phyloP scores from a whole-genome alignment of 1,140 invertebrate genomes.

The Drosophila pseudoobscura region DNA sequence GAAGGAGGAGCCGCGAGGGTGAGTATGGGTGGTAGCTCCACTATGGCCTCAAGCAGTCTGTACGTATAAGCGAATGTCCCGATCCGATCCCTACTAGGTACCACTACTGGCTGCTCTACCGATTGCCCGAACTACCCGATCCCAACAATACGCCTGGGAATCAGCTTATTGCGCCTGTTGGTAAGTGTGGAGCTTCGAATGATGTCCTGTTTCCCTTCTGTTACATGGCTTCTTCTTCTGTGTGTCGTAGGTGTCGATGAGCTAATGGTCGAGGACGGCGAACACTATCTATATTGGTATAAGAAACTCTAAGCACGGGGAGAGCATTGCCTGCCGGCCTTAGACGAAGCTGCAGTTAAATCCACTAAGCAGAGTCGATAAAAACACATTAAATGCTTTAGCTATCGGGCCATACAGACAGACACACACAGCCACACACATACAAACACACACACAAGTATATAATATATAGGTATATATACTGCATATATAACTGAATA shows the following conservation, averaged over 20 bases:
- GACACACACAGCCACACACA: conserved; percentile 7
- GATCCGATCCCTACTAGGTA: conserved; percentile 83
- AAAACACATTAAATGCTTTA: conserved; percentile 34
- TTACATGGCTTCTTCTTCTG: not conserved
- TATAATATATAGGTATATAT: conserved; percentile 20
- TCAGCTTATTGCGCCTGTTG: conserved; percentile 92
- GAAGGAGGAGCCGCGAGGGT: conserved; percentile 92
- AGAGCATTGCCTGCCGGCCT: conserved; percentile 54
- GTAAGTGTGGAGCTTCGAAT: conserved; percentile 84
- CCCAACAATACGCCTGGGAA: conserved; percentile 90
- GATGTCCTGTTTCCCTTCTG: not conserved
- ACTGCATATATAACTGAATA: conserved; percentile 54
- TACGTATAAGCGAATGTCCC: not conserved
- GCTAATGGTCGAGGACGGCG: conserved; percentile 91
- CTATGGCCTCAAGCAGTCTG: no score
- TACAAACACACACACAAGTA: conserved; percentile 5
- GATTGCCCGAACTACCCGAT: conserved; percentile 89
- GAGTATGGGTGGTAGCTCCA: conserved; percentile 7
- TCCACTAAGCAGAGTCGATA: conserved; percentile 43
- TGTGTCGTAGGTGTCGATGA: conserved; percentile 90
- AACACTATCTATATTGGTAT: conserved; percentile 95
- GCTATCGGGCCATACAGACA: conserved; percentile 33
- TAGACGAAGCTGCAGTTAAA: conserved; percentile 66
- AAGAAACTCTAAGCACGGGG: conserved; percentile 90
- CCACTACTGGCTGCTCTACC: conserved; percentile 94